Evolutionary conservation across 1,140 invertebrate genomes (phyloP).

Genomic region (Drosophila gunungcola): DNA sequence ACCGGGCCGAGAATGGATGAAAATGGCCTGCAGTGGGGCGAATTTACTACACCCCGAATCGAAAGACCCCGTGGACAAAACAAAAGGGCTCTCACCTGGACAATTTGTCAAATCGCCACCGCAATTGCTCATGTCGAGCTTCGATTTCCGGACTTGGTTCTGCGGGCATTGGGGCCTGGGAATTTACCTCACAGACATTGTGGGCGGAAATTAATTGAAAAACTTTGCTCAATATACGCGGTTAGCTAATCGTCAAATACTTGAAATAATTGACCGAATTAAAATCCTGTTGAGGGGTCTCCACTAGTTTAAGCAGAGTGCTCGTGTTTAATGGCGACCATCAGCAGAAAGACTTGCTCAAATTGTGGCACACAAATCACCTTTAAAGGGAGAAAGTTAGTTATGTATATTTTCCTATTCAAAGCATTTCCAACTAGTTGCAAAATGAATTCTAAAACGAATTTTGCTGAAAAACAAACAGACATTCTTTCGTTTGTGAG

Average conservation of each 20-base stretch:
- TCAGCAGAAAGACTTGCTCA: background rate
- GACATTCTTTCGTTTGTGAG: slow-evolving; percentile 7
- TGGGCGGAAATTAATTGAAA: slow-evolving; percentile 76
- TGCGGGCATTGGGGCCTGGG: slow-evolving; percentile 41
- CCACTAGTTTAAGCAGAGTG: slow-evolving; percentile 42
- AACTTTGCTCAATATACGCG: slow-evolving; percentile 61
- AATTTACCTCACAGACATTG: slow-evolving; percentile 48
- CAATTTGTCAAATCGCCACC: slow-evolving; percentile 82
- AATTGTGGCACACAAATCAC: background rate
- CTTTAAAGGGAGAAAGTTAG: slow-evolving; percentile 5
- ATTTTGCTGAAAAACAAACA: background rate
- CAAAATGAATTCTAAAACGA: background rate
- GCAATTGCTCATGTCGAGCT: slow-evolving; percentile 68
- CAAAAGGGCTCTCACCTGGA: slow-evolving; percentile 67
- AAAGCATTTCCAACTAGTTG: background rate
- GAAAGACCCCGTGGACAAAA: slow-evolving; percentile 26
- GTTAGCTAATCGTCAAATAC: slow-evolving; percentile 73
- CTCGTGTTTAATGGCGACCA: background rate
- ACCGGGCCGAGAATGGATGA: slow-evolving; percentile 24
- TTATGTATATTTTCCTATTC: background rate
- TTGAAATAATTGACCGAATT: slow-evolving; percentile 74
- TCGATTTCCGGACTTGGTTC: slow-evolving; percentile 50
- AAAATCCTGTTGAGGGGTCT: slow-evolving; percentile 36
- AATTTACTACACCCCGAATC: background rate
- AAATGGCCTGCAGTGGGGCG: slow-evolving; percentile 15